Evolutionary conservation across 2,113 vertebrate species (phyloP).

Genomic region (Pseudopipra pipra): DNA sequence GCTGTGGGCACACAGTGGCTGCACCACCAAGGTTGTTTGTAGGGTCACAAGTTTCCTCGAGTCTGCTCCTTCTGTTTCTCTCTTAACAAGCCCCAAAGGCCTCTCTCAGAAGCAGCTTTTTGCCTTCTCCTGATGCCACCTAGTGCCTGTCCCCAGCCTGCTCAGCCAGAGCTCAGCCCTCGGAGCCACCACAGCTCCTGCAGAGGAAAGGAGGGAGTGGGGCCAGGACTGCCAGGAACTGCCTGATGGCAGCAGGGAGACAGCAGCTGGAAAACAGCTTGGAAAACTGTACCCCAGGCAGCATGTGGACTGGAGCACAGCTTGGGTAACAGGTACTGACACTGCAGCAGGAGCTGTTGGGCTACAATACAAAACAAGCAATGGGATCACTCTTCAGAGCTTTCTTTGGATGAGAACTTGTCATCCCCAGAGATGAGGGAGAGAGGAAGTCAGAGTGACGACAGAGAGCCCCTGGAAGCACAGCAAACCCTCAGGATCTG

Average conservation of each 20-base stretch:
- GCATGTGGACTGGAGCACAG: neutral
- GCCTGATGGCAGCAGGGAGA: neutral
- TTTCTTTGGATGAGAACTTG: neutral
- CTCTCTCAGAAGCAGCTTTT: neutral
- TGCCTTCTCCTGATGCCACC: conserved; percentile 15
- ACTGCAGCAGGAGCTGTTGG: neutral
- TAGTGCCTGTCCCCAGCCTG: neutral
- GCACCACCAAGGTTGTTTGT: neutral
- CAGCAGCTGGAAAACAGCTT: neutral
- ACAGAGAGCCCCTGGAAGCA: neutral
- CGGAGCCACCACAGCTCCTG: accelerated
- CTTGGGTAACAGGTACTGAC: neutral
- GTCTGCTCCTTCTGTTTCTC: neutral
- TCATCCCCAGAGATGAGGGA: neutral
- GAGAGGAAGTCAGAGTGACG: neutral
- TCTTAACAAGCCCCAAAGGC: neutral
- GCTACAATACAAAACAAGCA: neutral
- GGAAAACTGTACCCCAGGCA: neutral
- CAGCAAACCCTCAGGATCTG: neutral
- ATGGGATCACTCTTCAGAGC: neutral
- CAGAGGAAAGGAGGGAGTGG: neutral
- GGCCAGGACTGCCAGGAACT: neutral
- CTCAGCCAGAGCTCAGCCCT: neutral
- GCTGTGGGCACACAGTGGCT: neutral
- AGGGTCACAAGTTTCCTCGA: neutral